Evolutionary conservation across 2,797 vertebrate species (phyloP).

Genomic region (Rhinoraja longicauda): DNA sequence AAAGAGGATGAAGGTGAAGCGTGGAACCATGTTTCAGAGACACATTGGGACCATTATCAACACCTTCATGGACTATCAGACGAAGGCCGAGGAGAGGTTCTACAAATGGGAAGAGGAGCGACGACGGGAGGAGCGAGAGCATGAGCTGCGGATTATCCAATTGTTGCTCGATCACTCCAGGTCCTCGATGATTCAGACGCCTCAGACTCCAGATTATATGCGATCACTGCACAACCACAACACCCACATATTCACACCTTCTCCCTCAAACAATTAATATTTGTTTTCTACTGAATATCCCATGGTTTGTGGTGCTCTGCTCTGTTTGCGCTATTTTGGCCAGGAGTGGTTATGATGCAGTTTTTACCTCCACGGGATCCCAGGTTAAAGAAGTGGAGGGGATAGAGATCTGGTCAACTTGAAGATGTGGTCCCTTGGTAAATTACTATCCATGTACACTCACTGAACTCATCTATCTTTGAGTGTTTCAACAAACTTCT

Average conservation of each 20-base stretch:
- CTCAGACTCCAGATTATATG: slow-evolving; percentile 18
- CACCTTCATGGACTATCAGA: slow-evolving; percentile 34
- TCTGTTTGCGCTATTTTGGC: neutral
- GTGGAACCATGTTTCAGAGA: slow-evolving; percentile 25
- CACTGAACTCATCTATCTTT: neutral
- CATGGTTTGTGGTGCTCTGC: neutral
- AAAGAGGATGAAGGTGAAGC: slow-evolving; percentile 21
- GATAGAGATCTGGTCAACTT: neutral
- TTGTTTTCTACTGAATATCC: neutral
- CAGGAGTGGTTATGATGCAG: neutral
- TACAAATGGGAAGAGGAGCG: slow-evolving; percentile 37
- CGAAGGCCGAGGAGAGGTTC: slow-evolving; percentile 26
- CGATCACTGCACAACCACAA: slow-evolving; percentile 13
- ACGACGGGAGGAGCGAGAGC: slow-evolving; percentile 22
- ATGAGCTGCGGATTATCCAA: slow-evolving; percentile 33
- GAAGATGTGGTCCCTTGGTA: neutral
- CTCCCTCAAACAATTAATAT: slow-evolving; percentile 34
- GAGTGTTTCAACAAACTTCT: neutral
- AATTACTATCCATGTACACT: neutral
- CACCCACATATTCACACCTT: slow-evolving; percentile 29
- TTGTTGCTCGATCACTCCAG: slow-evolving; percentile 20
- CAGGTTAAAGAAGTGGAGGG: neutral
- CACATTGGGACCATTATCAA: slow-evolving; percentile 32
- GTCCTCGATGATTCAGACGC: slow-evolving; percentile 1
- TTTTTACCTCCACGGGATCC: neutral